phyloP scores from a whole-genome alignment of 1,140 invertebrate genomes.

The Caenorhabditis inopinata region DNA sequence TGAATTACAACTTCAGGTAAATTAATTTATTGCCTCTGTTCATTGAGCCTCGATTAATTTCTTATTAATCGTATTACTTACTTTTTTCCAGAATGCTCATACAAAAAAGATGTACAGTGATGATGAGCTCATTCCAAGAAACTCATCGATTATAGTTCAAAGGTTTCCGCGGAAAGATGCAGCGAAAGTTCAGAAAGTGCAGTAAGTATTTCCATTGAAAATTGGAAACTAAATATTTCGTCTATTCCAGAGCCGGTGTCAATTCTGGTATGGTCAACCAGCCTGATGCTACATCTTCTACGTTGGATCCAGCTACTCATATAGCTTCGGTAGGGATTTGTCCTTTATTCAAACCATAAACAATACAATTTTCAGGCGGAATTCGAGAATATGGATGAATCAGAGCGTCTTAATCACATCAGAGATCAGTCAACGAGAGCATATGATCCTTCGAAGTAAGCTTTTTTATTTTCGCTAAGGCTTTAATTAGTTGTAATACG shows the following conservation, averaged over 20 bases:
- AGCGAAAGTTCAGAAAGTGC: slow-evolving; percentile 67
- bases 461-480: slow-evolving; percentile 52
- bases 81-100: slow-evolving; percentile 83
- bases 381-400: slow-evolving; percentile 84
- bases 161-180: slow-evolving; percentile 77
- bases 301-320: slow-evolving; percentile 20
- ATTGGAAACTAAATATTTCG: neutral
- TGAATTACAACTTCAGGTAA: slow-evolving; percentile 76
- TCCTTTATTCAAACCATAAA: no score
- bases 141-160: slow-evolving; percentile 91
- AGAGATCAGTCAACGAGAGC: slow-evolving; percentile 92
- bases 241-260: slow-evolving; percentile 35
- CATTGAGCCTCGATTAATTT: no score
- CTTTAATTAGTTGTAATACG: no score
- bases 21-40: no score
- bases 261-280: slow-evolving; percentile 36
- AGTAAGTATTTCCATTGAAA: slow-evolving; percentile 58
- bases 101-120: slow-evolving; percentile 76
- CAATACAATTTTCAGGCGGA: slow-evolving; percentile 77
- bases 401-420: slow-evolving; percentile 94
- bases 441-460: slow-evolving; percentile 93
- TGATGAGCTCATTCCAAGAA: slow-evolving; percentile 89
- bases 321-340: slow-evolving; percentile 5
- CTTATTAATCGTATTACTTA: neutral
- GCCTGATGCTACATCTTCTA: neutral